Evolutionary conservation across 1,140 invertebrate genomes (phyloP).

Genomic region (Heliconius melpomene): DNA sequence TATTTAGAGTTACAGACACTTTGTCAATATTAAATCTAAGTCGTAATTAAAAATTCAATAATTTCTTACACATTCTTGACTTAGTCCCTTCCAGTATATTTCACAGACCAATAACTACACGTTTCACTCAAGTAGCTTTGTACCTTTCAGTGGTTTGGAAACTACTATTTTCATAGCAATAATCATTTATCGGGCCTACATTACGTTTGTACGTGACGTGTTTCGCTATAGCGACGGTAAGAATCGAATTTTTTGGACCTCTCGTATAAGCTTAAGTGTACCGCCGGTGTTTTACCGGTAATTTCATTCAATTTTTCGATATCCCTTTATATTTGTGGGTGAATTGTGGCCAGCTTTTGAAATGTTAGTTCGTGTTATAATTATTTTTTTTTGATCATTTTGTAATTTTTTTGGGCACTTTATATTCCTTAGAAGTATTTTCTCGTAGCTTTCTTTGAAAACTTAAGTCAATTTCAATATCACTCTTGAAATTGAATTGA

Average conservation of each 20-base stretch:
- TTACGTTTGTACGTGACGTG: conserved; percentile 57
- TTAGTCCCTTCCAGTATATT: conserved; percentile 20
- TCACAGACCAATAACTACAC: conserved; percentile 31
- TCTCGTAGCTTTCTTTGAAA: too few relatives aligned
- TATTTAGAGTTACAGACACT: too few relatives aligned
- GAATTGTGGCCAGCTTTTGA: not conserved
- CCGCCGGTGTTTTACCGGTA: conserved; percentile 4
- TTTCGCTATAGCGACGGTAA: conserved; percentile 25
- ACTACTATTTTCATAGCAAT: conserved; percentile 55
- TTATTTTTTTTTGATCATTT: not conserved
- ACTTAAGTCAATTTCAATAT: too few relatives aligned
- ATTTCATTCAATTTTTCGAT: conserved; percentile 1
- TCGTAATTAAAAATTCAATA: too few relatives aligned
- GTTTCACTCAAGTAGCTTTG: conserved; percentile 44
- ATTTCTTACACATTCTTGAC: too few relatives aligned
- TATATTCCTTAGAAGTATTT: too few relatives aligned
- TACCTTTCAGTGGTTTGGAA: conserved; percentile 58
- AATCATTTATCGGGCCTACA: conserved; percentile 60
- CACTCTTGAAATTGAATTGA: too few relatives aligned
- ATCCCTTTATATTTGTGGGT: not conserved
- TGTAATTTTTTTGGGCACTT: too few relatives aligned
- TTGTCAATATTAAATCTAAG: too few relatives aligned
- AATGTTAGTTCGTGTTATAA: not conserved
- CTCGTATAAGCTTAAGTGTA: conserved; percentile 8
- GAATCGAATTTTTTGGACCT: conserved; percentile 28